Conservation (phyloP, 1,140 invertebrate species). For the Myzus persicae region DNA sequence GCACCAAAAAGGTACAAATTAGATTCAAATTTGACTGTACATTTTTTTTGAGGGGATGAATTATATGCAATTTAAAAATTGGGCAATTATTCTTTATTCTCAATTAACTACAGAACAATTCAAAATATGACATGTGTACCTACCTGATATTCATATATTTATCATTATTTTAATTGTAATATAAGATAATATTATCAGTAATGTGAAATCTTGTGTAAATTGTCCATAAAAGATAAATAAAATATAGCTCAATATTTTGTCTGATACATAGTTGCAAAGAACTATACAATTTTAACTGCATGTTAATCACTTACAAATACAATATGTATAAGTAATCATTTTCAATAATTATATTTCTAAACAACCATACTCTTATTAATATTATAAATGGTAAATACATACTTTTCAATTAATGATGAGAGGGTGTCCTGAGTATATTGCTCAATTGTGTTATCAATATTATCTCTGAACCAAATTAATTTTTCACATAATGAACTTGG, state of each 20-base stretch:
- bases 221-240: too few species aligned
- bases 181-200: too few species aligned
- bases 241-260: background rate
- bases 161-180: too few species aligned
- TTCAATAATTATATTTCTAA: too few species aligned
- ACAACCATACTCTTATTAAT: too few species aligned
- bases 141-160: background rate
- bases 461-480: constrained; percentile 54
- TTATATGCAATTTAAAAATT: background rate
- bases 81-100: background rate
- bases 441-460: constrained; percentile 44
- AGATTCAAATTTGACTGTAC: background rate
- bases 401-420: constrained; percentile 36
- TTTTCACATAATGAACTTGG: constrained; percentile 51
- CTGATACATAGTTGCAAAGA: background rate
- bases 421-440: constrained; percentile 32
- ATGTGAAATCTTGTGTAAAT: too few species aligned
- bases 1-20: background rate
- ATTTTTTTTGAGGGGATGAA: background rate
- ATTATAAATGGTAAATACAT: background rate
- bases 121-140: background rate
- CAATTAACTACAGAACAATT: background rate
- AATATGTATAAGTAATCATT: background rate
- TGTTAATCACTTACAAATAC: background rate
- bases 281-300: background rate